Evolutionary conservation across 1,140 invertebrate species (phyloP).

Genomic region (Micrasema minimum): DNA sequence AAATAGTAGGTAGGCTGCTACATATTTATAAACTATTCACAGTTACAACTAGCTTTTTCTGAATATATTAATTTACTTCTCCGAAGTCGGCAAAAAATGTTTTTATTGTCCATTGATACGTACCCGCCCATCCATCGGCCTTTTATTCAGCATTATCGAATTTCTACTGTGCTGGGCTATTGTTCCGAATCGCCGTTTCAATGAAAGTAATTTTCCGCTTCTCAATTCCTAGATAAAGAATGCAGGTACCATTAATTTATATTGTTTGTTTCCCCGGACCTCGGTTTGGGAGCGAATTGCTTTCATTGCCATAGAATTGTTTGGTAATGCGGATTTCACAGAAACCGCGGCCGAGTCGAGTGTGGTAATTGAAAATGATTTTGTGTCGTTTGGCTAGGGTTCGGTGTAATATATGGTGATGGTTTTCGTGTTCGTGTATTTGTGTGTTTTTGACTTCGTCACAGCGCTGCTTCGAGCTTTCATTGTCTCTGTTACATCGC

Average conservation of each 20-base stretch:
- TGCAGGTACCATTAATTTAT: neutral
- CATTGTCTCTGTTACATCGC: neutral
- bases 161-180: neutral
- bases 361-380: neutral
- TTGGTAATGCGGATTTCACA: neutral
- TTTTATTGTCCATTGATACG: neutral
- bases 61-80: neutral
- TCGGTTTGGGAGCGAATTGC: neutral
- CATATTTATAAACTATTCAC: neutral
- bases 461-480: neutral
- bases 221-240: neutral
- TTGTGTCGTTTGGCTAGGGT: conserved; percentile 9
- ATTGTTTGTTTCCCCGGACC: neutral
- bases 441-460: conserved; percentile 2
- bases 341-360: neutral
- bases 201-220: neutral
- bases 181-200: neutral
- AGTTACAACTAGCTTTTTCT: neutral
- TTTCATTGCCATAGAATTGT: neutral
- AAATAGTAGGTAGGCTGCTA: neutral
- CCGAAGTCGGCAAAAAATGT: neutral
- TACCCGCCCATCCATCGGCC: neutral
- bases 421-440: conserved; percentile 13
- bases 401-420: too few relatives aligned
- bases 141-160: neutral